A percentile compares a stretch with the other conserved stretches of the same genome.
These are phyloP conservation scores for Cryptoleucopteryx plumbea DNA, from an alignment of 2,113 vertebrate species.

Conservation along the genomic window DNA sequence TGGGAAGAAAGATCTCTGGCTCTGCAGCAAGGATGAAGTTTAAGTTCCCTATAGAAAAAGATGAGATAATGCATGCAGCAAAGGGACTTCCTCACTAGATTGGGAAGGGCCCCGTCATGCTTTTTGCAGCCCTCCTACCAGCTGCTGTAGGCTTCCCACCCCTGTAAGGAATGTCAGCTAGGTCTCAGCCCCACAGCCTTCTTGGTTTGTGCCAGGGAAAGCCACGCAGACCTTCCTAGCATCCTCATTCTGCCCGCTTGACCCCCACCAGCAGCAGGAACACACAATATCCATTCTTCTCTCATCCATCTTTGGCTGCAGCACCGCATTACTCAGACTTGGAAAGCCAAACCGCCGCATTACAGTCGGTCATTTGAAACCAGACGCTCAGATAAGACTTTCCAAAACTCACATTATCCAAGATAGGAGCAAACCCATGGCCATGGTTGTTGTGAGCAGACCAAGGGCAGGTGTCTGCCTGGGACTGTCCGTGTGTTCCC, in stretches of 20 bases:
- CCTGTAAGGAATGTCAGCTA: fast-evolving
- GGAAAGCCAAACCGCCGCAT: background rate
- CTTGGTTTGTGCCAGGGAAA: fast-evolving
- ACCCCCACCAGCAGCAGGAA: background rate
- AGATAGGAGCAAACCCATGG: fast-evolving
- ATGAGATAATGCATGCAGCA: background rate
- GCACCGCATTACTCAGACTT: background rate
- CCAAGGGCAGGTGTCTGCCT: background rate
- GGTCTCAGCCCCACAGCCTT: background rate
- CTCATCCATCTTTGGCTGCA: background rate
- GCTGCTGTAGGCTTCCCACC: background rate
- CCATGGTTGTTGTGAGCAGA: background rate
- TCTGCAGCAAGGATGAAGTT: fast-evolving
- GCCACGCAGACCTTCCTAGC: background rate
- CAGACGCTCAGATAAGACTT: background rate
- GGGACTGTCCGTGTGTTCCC: fast-evolving
- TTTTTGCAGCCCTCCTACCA: background rate
- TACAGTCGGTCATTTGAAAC: background rate
- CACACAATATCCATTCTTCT: background rate
- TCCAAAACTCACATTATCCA: background rate
- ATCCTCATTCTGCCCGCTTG: background rate
- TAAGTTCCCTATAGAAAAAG: background rate
- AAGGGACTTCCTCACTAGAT: background rate
- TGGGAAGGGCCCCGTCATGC: background rate
- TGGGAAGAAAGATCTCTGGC: background rate